A percentile compares a stretch with the other conserved stretches of the same genome.
Evolutionary conservation across 2,113 vertebrate genomes (phyloP).

Genomic region (Heterochromis multidens): DNA sequence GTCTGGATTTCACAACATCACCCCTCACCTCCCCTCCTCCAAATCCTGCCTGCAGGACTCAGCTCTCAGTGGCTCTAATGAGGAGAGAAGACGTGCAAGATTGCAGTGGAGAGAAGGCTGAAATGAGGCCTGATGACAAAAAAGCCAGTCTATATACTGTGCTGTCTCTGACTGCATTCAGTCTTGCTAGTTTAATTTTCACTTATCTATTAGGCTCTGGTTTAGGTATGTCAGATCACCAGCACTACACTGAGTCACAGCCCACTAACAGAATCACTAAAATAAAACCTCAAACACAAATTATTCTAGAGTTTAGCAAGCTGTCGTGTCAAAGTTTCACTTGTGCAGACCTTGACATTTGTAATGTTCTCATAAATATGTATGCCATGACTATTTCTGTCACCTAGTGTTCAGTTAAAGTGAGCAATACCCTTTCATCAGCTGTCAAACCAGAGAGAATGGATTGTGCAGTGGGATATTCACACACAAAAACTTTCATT

Average conservation of each 20-base stretch:
- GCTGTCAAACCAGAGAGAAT: not conserved
- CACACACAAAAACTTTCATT: not conserved
- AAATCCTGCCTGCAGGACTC: slow-evolving; percentile 19
- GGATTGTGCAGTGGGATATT: not conserved
- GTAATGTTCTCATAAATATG: slow-evolving; percentile 58
- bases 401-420: slow-evolving; percentile 26
- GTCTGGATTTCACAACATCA: slow-evolving; percentile 51
- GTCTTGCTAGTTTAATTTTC: not conserved
- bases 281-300: not conserved
- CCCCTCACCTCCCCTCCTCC: not conserved
- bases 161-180: not conserved
- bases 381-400: slow-evolving; percentile 37
- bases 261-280: not conserved
- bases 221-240: not conserved
- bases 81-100: slow-evolving; percentile 15
- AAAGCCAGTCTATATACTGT: not conserved
- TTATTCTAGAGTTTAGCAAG: not conserved
- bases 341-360: slow-evolving; percentile 36
- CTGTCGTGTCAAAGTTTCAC: not conserved
- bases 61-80: slow-evolving; percentile 23
- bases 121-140: not conserved
- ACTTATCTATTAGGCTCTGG: not conserved
- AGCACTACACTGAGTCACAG: not conserved
- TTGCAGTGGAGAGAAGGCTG: not conserved
- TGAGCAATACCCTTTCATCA: slow-evolving; percentile 45